A percentile compares a stretch with the other conserved stretches of the same genome.
Evolutionary conservation across 2,888 invertebrate genomes (phyloP).

Genomic region (Tetheella fluctuosa): DNA sequence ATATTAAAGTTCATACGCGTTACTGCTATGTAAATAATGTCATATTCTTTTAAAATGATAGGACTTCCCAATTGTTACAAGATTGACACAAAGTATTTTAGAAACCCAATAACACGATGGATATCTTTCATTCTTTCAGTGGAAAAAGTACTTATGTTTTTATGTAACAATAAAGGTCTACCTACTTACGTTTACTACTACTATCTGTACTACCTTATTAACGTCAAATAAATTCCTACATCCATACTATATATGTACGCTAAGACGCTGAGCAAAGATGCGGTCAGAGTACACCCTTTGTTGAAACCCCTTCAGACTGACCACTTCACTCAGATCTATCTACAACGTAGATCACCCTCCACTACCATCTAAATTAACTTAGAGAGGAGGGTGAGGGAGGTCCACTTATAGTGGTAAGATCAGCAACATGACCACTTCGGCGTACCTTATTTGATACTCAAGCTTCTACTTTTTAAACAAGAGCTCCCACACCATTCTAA

Average conservation of each 20-base stretch:
- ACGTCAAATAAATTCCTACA: too few relatives aligned
- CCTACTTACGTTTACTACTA: too few relatives aligned
- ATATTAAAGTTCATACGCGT: too few relatives aligned
- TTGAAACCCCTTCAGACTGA: slow-evolving; percentile 50
- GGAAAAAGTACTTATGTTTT: too few relatives aligned
- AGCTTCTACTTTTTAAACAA: slow-evolving; percentile 45
- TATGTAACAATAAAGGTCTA: too few relatives aligned
- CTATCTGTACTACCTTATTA: too few relatives aligned
- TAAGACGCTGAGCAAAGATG: slow-evolving; percentile 57
- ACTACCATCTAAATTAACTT: slow-evolving; percentile 56
- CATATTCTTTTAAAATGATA: too few relatives aligned
- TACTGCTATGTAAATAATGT: too few relatives aligned
- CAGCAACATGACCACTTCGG: slow-evolving; percentile 74
- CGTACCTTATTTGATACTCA: slow-evolving; percentile 68
- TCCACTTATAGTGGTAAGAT: slow-evolving; percentile 53
- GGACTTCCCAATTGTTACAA: too few relatives aligned
- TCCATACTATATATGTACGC: slow-evolving; percentile 37
- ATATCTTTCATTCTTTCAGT: too few relatives aligned
- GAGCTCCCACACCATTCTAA: slow-evolving; percentile 39
- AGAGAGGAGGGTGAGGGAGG: slow-evolving; percentile 41
- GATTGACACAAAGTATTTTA: too few relatives aligned
- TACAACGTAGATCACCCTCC: slow-evolving; percentile 45
- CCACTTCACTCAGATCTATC: slow-evolving; percentile 54
- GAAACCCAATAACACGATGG: too few relatives aligned
- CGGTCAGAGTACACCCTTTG: slow-evolving; percentile 64